Evolutionary conservation across 2,113 vertebrate species (phyloP).

Genomic region (Campylorhamphus procurvoides): DNA sequence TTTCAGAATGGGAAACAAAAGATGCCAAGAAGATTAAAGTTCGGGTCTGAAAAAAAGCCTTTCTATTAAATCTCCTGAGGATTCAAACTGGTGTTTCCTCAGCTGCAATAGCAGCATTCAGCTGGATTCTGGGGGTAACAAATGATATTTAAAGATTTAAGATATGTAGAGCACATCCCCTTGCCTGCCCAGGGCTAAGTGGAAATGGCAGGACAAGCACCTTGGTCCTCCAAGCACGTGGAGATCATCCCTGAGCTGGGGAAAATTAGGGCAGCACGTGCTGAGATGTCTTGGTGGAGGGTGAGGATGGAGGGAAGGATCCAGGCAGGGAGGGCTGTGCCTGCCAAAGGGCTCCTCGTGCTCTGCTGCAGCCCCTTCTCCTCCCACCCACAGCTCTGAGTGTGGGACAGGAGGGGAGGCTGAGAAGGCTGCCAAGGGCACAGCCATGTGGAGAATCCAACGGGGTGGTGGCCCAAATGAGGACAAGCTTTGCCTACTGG

Average conservation of each 20-base stretch:
- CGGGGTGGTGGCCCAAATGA: rapidly evolving
- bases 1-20: neutral
- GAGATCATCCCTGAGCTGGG: rapidly evolving
- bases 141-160: neutral
- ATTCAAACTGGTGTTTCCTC: neutral
- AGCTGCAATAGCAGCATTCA: neutral
- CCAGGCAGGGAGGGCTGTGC: rapidly evolving
- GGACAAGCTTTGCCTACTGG: neutral
- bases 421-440: neutral
- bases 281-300: neutral
- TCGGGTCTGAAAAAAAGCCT: neutral
- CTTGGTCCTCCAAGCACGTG: rapidly evolving
- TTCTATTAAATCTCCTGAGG: neutral
- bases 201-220: neutral
- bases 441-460: neutral
- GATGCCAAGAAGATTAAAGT: neutral
- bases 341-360: neutral
- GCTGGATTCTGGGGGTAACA: neutral
- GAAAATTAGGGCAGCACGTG: neutral
- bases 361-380: neutral
- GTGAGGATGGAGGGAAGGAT: neutral
- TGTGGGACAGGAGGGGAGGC: neutral
- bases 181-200: neutral
- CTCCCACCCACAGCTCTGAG: neutral
- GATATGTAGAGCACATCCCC: neutral